Base-by-base conservation (phyloP, 2,888 invertebrate genomes). In the Chrysodeixis includens region DNA sequence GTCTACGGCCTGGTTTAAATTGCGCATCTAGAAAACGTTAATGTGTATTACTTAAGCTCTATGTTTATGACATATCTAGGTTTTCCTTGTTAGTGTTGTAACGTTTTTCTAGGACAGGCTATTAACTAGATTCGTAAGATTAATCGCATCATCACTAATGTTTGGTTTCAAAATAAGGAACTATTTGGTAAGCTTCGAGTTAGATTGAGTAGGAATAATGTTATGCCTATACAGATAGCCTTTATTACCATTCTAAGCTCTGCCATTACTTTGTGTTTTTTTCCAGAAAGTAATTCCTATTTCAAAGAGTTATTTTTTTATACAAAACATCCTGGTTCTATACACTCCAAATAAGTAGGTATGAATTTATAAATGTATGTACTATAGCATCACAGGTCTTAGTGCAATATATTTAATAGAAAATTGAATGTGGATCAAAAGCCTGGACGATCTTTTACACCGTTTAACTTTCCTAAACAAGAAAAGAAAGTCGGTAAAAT, bases 1-100 rank as follows among this genome's bases (percentile, higher is more conserved):
- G 0, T 6, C 7, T n/a, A 40, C 40, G 40, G 40, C 76, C 70
- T 70, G 71, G 75, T 78, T 70, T 59, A 63, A 56, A 62, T 66
- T 55, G 14, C 20, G 5, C 20, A 10, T 10, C 46, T 49, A 49
- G 18, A 49, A 20, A 49, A 20, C 20, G 20, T 20, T 49, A 49
- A 20, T 49, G 46, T 49, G 1, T 20, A 20, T 49, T 20, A 49
- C 46, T 49, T 49, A 18, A 49, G 20, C 46, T 49, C 1, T 49
- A 49, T 9, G 2, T 20, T 20, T 18, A 49, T 49, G 2, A 10
- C 46, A 49, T 16, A 12, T n/a, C 40, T 40, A 40, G n/a, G 40
- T 40, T 40, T 40, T 40, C 40, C 40, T 40, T 40, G 40, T 40
- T 40, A 40, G n/a, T 40, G 40, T 40, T 40, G 40, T 6, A 40